Evolutionary conservation across 2,888 invertebrate species (phyloP), one percentile per base, ranked within the genome.

Genomic region (Eumacrocentrus americanus): DNA sequence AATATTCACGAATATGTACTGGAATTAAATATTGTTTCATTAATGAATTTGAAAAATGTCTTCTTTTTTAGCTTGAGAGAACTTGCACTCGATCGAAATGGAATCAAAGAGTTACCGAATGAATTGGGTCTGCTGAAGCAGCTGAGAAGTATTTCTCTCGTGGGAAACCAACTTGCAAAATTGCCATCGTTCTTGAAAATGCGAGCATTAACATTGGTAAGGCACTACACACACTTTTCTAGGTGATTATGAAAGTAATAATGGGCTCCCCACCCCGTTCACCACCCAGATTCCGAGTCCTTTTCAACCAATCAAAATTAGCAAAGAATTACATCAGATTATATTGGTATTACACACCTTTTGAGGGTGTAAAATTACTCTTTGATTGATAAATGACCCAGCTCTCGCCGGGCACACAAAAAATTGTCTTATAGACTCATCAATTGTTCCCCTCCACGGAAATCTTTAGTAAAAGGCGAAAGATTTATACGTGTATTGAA

Each of bases 41-140:
- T 12, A 51, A 37, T 22, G 0, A 14, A 12, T 22, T 35, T 14
- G 16, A 12, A 4, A 22, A 37, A 38, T 11, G 1, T 37, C 5
- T 56, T 42, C 55, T 42, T 67, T 85, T 84, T 40, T 83, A 91
- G 91, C 77, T 82, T 91, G 76, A 87, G 87, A 76, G 90, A 90
- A 79, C 81, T 91, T 63, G 85, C 88, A 68, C 82, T 90, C 70
- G 89, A 89, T 81, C 86, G 89, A 79, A 91, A 91, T 86, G 87
- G 86, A 75, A 82, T 91, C 68, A 85, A 84, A 70, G 85, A 87
- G 48, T 73, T 91, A 69, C 86, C 87, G 29, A 83, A 85, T 64
- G 83, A 85, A 68, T 81, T 87, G 71, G 84, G 86, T 68, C 83
- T 84, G 64, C 81, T 91, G 68, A 85, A 84, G 62, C 83, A 85